A percentile compares a stretch with the other conserved stretches of the same genome.
These are phyloP conservation scores for Euleptes europaea DNA, from an alignment of 2,113 vertebrate genomes.

Conservation along the genomic window DNA sequence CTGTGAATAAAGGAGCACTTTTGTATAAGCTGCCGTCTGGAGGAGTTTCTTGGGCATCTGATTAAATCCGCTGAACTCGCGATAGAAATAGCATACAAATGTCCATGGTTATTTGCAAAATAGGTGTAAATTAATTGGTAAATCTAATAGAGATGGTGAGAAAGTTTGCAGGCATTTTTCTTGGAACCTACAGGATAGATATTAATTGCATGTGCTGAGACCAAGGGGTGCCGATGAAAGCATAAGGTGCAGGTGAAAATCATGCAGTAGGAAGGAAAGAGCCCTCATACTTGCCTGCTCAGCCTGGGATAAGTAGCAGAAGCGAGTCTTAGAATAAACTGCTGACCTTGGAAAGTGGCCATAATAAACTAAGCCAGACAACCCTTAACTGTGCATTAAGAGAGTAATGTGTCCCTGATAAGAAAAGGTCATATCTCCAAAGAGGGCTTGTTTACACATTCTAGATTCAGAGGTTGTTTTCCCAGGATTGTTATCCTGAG, in stretches of 20 bases:
- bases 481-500: background rate
- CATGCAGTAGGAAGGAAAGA: background rate
- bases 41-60: too few relatives aligned
- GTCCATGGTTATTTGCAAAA: conserved; percentile 65
- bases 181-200: background rate
- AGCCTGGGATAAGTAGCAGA: background rate
- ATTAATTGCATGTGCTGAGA: background rate
- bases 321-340: background rate
- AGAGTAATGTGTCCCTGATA: background rate
- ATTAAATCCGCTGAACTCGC: too few relatives aligned
- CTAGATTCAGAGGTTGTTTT: conserved; percentile 6
- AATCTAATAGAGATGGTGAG: conserved; percentile 13
- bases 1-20: too few relatives aligned
- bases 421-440: background rate
- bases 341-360: background rate
- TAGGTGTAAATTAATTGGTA: conserved; percentile 57
- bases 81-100: conserved; percentile 62
- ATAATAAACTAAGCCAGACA: background rate
- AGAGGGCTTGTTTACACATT: background rate
- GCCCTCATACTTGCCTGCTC: background rate
- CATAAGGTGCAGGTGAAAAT: background rate
- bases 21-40: too few relatives aligned
- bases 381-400: background rate
- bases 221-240: too few relatives aligned
- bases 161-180: background rate